Conservation (phyloP, 2,113 vertebrate species). For the Pelecanoides urinatrix region DNA sequence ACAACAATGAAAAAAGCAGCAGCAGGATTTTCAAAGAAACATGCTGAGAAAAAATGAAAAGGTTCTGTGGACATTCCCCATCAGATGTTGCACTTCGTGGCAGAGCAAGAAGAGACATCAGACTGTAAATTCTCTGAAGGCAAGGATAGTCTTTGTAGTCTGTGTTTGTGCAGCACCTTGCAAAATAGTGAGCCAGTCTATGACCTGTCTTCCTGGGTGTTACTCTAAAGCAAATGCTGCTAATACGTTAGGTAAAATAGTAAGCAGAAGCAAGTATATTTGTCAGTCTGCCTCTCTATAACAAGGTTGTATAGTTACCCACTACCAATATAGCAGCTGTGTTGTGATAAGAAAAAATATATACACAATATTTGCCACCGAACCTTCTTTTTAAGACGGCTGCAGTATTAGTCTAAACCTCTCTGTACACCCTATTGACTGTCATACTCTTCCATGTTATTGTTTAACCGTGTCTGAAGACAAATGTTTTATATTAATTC, state of each 20-base stretch:
- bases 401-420: background rate
- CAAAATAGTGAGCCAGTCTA: background rate
- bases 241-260: background rate
- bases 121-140: background rate
- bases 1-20: background rate
- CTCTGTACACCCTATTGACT: background rate
- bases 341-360: background rate
- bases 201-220: background rate
- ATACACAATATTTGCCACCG: background rate
- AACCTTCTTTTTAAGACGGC: background rate
- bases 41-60: background rate
- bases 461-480: slow-evolving; percentile 16
- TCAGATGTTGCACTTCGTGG: background rate
- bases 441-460: background rate
- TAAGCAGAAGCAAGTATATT: background rate
- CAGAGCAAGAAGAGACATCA: background rate
- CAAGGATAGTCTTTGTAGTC: background rate
- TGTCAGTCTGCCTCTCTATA: background rate
- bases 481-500: slow-evolving; percentile 62
- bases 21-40: background rate
- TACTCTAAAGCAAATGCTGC: background rate
- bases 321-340: background rate
- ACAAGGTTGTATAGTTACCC: background rate
- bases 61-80: background rate
- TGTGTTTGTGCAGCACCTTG: background rate